phyloP scores from a whole-genome alignment of 2,113 vertebrate genomes.

The Turnix velox region DNA sequence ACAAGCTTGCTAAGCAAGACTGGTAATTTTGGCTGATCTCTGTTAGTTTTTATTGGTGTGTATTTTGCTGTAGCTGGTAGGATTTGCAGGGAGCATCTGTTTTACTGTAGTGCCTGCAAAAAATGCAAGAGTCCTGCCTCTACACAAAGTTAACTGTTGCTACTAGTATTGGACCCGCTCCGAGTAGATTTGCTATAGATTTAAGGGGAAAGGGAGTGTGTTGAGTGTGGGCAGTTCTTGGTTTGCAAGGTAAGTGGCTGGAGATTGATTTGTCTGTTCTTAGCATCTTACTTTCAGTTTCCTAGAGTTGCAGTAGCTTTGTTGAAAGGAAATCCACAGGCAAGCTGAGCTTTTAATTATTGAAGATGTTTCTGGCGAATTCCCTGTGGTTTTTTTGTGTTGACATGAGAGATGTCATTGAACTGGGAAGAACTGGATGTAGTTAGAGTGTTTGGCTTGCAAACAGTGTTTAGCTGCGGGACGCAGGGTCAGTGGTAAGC shows the following conservation, averaged over 20 bases:
- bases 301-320: neutral
- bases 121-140: neutral
- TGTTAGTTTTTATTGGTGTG: neutral
- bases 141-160: neutral
- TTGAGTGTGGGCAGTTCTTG: neutral
- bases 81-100: neutral
- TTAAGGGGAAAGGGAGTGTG: neutral
- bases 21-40: neutral
- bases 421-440: neutral
- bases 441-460: neutral
- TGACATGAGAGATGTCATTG: neutral
- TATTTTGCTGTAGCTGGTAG: neutral
- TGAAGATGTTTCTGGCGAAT: neutral
- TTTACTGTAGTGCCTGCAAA: neutral
- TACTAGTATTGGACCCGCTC: neutral
- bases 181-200: neutral
- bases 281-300: neutral
- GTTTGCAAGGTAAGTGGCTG: neutral
- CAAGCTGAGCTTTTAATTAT: conserved; percentile 6
- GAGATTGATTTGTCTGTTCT: conserved; percentile 6
- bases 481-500: fast-evolving
- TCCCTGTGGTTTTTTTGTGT: neutral
- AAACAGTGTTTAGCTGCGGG: neutral
- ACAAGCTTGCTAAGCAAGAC: neutral
- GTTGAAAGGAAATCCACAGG: neutral